phyloP scores from a whole-genome alignment of 2,113 vertebrate genomes.

The Ursus arctos region DNA sequence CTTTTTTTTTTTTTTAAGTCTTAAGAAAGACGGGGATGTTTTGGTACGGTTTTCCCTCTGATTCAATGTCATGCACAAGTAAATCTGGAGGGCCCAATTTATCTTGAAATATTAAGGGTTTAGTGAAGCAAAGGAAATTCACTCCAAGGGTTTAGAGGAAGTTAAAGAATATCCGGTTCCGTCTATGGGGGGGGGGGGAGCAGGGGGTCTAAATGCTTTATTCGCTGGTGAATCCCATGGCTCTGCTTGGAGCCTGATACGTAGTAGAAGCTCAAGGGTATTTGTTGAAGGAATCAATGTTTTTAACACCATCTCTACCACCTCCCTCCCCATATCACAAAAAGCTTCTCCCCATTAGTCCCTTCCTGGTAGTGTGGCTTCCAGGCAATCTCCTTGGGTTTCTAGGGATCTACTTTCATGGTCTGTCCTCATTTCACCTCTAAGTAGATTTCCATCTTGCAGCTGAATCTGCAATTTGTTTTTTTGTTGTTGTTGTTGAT shows the following conservation, averaged over 20 bases:
- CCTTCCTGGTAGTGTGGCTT: not conserved
- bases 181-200: not conserved
- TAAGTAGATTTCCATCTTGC: not conserved
- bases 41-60: not conserved
- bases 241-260: not conserved
- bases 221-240: not conserved
- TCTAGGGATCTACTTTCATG: not conserved
- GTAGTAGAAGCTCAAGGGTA: not conserved
- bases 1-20: slow-evolving; percentile 46
- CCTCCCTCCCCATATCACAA: too few relatives aligned
- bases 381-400: not conserved
- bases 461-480: not conserved
- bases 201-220: not conserved
- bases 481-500: slow-evolving; percentile 1
- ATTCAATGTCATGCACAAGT: not conserved
- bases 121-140: slow-evolving; percentile 51
- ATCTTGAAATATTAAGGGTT: slow-evolving; percentile 29
- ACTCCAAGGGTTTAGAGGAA: not conserved
- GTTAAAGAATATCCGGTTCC: not conserved
- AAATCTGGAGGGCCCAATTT: slow-evolving; percentile 5
- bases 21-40: not conserved
- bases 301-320: not conserved
- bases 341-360: not conserved
- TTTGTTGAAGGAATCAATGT: not conserved
- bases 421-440: not conserved